These are phyloP conservation scores for Eurytoma californica DNA, from an alignment of 2,888 invertebrate species.

Conservation along the genomic window DNA sequence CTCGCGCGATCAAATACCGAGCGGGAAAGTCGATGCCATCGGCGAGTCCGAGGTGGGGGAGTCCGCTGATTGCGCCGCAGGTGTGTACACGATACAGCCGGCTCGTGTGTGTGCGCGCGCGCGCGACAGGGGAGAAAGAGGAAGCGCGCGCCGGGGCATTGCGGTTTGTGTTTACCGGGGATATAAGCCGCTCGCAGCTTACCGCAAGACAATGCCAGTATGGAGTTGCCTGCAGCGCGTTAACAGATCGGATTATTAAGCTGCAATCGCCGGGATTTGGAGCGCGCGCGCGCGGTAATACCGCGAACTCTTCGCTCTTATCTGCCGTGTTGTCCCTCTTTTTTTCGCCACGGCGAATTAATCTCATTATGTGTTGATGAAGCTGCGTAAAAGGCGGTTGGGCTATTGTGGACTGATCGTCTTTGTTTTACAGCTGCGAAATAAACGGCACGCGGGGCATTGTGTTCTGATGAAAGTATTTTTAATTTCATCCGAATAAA, in stretches of 20 bases:
- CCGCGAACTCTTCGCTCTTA: no score
- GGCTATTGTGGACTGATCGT: no score
- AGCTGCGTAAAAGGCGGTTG: no score
- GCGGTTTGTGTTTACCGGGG: slow-evolving; percentile 45
- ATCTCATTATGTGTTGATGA: no score
- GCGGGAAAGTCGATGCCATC: slow-evolving; percentile 49
- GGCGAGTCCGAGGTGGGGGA: neutral
- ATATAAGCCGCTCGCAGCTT: slow-evolving; percentile 33
- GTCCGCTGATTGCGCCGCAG: slow-evolving; percentile 16
- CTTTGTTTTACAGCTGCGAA: no score
- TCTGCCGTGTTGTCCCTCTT: no score
- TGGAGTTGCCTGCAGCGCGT: neutral
- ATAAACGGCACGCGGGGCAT: no score
- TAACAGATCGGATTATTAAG: slow-evolving; percentile 45
- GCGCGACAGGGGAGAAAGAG: neutral
- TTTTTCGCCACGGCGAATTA: no score
- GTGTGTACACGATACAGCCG: neutral
- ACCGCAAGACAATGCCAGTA: slow-evolving; percentile 42
- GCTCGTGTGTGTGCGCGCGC: neutral
- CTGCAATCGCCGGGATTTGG: slow-evolving; percentile 7
- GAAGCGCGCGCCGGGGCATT: slow-evolving; percentile 5
- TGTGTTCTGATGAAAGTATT: no score
- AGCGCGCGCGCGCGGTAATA: no score
- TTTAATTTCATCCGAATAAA: no score
- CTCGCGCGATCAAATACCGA: slow-evolving; percentile 49